Percentiles rank a stretch among this genome's conserved stretches.
These are phyloP conservation scores for Podotricha telesiphe DNA, from an alignment of 2,888 invertebrate genomes.

Conservation along the genomic window DNA sequence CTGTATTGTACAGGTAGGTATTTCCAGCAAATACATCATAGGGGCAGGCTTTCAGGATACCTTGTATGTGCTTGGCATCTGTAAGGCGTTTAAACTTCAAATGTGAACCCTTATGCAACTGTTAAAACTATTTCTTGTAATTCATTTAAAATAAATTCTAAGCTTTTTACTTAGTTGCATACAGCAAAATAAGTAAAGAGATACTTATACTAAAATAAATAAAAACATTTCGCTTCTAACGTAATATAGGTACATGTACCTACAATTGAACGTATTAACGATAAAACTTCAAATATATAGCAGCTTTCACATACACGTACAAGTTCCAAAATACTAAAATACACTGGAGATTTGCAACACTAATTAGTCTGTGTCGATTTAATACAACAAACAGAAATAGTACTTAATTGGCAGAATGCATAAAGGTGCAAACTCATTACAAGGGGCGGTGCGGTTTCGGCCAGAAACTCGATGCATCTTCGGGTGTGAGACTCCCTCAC, in stretches of 20 bases:
- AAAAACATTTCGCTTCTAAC: not conserved
- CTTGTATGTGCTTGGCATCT: constrained; percentile 37
- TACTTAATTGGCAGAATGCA: constrained; percentile 49
- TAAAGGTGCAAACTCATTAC: constrained; percentile 76
- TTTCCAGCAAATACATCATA: constrained; percentile 63
- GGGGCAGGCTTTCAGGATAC: constrained; percentile 56
- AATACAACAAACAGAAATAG: constrained; percentile 46
- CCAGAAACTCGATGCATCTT: constrained; percentile 80
- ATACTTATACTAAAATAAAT: not conserved
- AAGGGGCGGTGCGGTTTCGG: constrained; percentile 75
- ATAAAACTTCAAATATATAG: not conserved
- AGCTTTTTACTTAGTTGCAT: not conserved
- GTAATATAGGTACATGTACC: no score
- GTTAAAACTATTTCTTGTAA: constrained; percentile 29
- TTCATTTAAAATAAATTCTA: not conserved
- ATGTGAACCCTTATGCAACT: constrained; percentile 21
- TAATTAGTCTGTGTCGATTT: constrained; percentile 45
- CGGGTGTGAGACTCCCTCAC: constrained; percentile 69
- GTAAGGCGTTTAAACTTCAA: constrained; percentile 33
- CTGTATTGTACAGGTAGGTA: constrained; percentile 63
- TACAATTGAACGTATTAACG: constrained; percentile 2
- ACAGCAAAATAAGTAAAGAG: not conserved
- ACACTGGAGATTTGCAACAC: constrained; percentile 34
- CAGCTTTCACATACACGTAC: not conserved
- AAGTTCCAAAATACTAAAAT: constrained; percentile 22